Evolutionary conservation across 2,888 invertebrate species (phyloP), one percentile per base, ranked within the genome.

Genomic region (Blera fallax): DNA sequence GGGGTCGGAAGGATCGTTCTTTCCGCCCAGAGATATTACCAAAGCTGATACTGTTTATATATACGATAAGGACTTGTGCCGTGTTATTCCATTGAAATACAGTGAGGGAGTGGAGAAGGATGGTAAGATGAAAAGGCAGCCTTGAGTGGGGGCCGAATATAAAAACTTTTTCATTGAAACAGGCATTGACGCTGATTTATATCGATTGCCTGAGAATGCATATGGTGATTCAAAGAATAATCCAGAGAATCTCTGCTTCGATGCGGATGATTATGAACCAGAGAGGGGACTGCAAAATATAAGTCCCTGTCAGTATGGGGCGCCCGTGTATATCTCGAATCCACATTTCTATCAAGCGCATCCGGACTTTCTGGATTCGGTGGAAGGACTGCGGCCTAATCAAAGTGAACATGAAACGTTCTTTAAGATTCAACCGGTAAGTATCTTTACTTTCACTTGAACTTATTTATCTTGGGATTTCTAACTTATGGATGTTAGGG

Each of bases 271-370:
- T 29, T 94, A 93, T 72, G 96, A 96, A 88, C 95, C 97, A 0
- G 94, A 95, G 0, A 94, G 94, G 82, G 97, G 97, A 0, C 91
- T 97, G 29, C 97, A 97, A 91, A 96, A 96, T 89, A 97, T 97
- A 87, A 96, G 96, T 88, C 96, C 97, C 0, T 97, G 97, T 89
- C 97, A 97, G 91, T 97, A 95, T 90, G 96, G 97, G 89, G 97
- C 97, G 0, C 98, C 98, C 0, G 96, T 98, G 0, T 97, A 96
- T 88, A 93, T 98, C 7, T 98, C 98, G 0, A 97, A 96, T 91
- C 98, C 98, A 0, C 98, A 98, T 90, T 98, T 98, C 92, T 96
- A 95, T 91, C 95, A 96, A 87, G 96, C 97, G 0, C 96, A 97
- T 89, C 95, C 95, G 0, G 93, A 92, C 11, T 93, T 97, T 0